Percentiles rank a stretch among this genome's conserved stretches.
These are phyloP conservation scores for Pangasius krempfi DNA, from an alignment of 2,797 vertebrate species.

Conservation along the genomic window DNA sequence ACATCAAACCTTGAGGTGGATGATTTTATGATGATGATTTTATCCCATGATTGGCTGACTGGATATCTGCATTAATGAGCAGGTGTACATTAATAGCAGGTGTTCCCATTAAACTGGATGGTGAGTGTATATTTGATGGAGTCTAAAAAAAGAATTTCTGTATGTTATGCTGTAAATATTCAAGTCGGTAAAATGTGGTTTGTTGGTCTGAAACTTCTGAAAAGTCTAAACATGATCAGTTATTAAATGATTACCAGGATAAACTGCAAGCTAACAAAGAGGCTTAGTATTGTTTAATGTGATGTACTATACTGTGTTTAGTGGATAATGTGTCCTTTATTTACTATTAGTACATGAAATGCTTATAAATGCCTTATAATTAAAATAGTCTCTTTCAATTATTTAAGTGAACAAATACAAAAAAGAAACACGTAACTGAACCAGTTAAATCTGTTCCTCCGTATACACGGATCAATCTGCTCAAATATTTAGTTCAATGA, in stretches of 20 bases:
- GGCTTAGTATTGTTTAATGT: background rate
- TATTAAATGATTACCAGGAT: background rate
- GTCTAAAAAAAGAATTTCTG: background rate
- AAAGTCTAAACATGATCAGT: background rate
- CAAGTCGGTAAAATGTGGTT: background rate
- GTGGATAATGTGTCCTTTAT: background rate
- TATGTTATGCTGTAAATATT: background rate
- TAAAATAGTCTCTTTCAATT: background rate
- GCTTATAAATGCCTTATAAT: background rate
- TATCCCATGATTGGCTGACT: no score
- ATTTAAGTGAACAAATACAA: background rate
- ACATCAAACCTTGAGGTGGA: no score
- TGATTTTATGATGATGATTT: no score
- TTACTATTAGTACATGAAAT: background rate
- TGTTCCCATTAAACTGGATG: no score
- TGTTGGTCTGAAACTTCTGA: background rate
- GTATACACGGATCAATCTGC: background rate
- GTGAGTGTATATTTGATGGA: no score
- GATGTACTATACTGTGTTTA: background rate
- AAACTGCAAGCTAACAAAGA: background rate
- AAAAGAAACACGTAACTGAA: background rate
- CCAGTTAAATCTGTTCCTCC: background rate
- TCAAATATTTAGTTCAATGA: background rate
- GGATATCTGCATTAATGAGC: no score
- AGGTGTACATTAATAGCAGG: no score